Conservation (phyloP, 2,888 invertebrate genomes). For the Proisotoma minuta region DNA sequence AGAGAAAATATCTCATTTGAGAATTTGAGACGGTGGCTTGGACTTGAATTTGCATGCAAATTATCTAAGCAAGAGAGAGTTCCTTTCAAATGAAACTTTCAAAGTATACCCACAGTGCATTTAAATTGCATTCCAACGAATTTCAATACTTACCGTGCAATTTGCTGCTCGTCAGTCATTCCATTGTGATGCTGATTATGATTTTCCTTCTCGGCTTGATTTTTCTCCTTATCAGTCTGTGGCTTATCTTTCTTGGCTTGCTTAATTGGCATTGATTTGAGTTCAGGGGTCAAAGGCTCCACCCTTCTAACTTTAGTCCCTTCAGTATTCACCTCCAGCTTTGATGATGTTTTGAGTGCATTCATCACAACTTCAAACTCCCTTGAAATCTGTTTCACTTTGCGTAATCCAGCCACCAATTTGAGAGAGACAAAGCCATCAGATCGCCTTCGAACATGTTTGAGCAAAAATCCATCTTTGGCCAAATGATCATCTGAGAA, state of each 20-base stretch:
- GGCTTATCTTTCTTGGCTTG: slow-evolving; percentile 38
- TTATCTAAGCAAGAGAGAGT: too few relatives aligned
- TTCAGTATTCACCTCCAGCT: slow-evolving; percentile 81
- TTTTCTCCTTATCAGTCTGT: slow-evolving; percentile 31
- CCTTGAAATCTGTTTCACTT: slow-evolving; percentile 87
- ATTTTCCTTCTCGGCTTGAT: slow-evolving; percentile 15
- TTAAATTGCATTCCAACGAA: too few relatives aligned
- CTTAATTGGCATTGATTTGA: slow-evolving; percentile 67
- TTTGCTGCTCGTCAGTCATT: slow-evolving; percentile 17
- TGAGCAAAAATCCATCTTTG: slow-evolving; percentile 89
- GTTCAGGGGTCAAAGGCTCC: slow-evolving; percentile 79
- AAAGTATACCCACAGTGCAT: too few relatives aligned
- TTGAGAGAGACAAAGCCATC: slow-evolving; percentile 93
- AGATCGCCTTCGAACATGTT: slow-evolving; percentile 90
- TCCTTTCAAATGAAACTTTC: too few relatives aligned
- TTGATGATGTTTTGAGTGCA: slow-evolving; percentile 68
- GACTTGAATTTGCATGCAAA: too few relatives aligned
- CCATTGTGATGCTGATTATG: background rate
- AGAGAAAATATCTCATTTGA: too few relatives aligned
- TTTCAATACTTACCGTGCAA: slow-evolving; percentile 13
- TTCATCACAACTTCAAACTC: slow-evolving; percentile 91
- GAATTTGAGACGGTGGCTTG: too few relatives aligned
- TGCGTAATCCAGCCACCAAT: slow-evolving; percentile 88
- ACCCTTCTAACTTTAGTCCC: slow-evolving; percentile 83
- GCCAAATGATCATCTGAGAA: slow-evolving; percentile 92